Conservation (phyloP, 2,888 invertebrate species). For the Pachymerium ferrugineum region DNA sequence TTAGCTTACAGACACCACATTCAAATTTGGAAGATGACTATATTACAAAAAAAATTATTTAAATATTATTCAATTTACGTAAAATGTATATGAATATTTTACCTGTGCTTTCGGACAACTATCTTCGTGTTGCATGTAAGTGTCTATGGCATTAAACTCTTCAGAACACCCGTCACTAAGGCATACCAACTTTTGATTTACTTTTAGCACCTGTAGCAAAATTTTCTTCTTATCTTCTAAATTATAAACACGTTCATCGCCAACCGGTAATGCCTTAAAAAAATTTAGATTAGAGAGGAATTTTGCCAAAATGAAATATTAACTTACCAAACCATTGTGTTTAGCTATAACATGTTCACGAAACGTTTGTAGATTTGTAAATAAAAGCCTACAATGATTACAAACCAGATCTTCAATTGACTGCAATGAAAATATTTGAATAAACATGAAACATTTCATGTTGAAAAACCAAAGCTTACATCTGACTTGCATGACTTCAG, state of each 20-base stretch:
- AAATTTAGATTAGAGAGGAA: neutral
- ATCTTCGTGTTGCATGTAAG: neutral
- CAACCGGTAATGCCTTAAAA: neutral
- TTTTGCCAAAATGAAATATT: neutral
- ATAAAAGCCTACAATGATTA: neutral
- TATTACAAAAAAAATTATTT: neutral
- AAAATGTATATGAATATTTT: neutral
- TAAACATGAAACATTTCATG: no score
- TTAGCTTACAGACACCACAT: neutral
- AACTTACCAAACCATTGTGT: conserved; percentile 19
- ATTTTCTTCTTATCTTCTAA: neutral
- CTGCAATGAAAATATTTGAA: neutral
- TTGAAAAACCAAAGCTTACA: neutral
- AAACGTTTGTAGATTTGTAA: neutral
- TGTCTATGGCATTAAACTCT: neutral
- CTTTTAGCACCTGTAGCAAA: neutral
- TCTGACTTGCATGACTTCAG: neutral
- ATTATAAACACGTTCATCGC: neutral
- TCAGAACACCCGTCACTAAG: neutral
- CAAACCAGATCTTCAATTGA: neutral
- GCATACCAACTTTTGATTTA: neutral
- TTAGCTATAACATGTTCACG: neutral
- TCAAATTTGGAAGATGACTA: neutral
- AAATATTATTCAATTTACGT: neutral
- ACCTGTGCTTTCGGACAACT: neutral